Evolutionary conservation across 2,797 vertebrate genomes (phyloP), one percentile per base, ranked within the genome.

Genomic region (Glossophaga mutica): DNA sequence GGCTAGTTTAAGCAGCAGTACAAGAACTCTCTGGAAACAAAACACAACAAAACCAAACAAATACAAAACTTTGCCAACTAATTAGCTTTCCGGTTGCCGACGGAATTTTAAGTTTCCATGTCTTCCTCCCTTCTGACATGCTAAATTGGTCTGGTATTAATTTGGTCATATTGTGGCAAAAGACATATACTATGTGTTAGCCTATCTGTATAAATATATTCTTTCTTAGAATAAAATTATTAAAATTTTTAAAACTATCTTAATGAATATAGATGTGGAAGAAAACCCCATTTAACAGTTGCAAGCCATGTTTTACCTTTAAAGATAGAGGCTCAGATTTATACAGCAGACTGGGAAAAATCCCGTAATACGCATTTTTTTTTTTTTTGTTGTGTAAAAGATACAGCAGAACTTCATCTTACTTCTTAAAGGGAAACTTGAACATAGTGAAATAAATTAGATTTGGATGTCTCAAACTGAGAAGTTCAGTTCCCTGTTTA

Each of bases 401-500:
- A 70, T 65, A 96, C 67, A 81, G 55, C 46, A 50, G 26, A 39
- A 59, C 37, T 76, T 87, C 37, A 65, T 74, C 62, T 34, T 70
- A 78, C 48, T 78, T 90, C 77, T 92, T 62, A 87, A 89, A 42
- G 15, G 39, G 55, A 93, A 93, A 42, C 39, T 77, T 90, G 65
- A 74, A 83, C 37, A 78, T 7, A 59, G 32, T 59, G 68, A 91
- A 91, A 50, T 94, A 87, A 93, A 57, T 76, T 86, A 76, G 46
- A 85, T 52, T 94, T 65, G 87, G 57, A 77, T 79, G 74, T 87
- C 96, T 90, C 46, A 48, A 94, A 62, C 55, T 59, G n/a, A 90
- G 34, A 92, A 59, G 32, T 46, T 19, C 79, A 44, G 24, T 37
- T 93, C 19, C 94, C 67, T 81, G 68, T 65, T 84, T 91, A 50